Evolutionary conservation across 2,888 invertebrate species (phyloP).

Genomic region (Euspilapteryx auroguttella): DNA sequence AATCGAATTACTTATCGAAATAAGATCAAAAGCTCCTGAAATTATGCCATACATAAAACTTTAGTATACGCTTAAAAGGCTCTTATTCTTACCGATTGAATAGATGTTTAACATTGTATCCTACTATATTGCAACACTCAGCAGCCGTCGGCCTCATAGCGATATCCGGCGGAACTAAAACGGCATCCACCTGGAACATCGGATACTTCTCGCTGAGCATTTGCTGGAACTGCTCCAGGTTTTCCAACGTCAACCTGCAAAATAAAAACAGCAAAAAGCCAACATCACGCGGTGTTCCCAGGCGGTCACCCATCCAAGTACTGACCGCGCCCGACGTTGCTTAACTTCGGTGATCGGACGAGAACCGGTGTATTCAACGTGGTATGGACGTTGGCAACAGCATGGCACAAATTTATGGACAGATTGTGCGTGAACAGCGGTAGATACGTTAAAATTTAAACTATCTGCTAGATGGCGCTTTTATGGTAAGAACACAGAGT

Average conservation of each 20-base stretch:
- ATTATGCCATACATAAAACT: too few species aligned
- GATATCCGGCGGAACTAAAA: conserved; percentile 74
- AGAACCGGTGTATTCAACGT: conserved; percentile 12
- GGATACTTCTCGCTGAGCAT: conserved; percentile 57
- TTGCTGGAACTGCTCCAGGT: conserved; percentile 69
- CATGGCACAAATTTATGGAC: too few species aligned
- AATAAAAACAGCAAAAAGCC: conserved; percentile 9
- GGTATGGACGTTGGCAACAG: conserved; percentile 12
- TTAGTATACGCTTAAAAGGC: too few species aligned
- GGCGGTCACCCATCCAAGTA: conserved; percentile 17
- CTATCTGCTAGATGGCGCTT: too few species aligned
- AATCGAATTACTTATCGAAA: too few species aligned
- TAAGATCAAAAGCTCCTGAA: too few species aligned
- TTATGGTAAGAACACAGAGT: too few species aligned
- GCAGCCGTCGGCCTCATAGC: conserved; percentile 72
- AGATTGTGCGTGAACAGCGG: too few species aligned
- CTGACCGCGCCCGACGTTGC: conserved; percentile 15
- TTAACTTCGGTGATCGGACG: conserved; percentile 17
- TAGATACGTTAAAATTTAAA: too few species aligned
- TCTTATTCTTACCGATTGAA: conserved; percentile 70
- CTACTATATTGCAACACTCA: conserved; percentile 77
- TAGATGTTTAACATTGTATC: conserved; percentile 75
- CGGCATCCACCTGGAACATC: conserved; percentile 79
- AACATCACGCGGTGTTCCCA: conserved; percentile 15
- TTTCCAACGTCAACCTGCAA: conserved; percentile 65